Conservation (phyloP, 2,113 vertebrate species). For the Paradisaea rubra region DNA sequence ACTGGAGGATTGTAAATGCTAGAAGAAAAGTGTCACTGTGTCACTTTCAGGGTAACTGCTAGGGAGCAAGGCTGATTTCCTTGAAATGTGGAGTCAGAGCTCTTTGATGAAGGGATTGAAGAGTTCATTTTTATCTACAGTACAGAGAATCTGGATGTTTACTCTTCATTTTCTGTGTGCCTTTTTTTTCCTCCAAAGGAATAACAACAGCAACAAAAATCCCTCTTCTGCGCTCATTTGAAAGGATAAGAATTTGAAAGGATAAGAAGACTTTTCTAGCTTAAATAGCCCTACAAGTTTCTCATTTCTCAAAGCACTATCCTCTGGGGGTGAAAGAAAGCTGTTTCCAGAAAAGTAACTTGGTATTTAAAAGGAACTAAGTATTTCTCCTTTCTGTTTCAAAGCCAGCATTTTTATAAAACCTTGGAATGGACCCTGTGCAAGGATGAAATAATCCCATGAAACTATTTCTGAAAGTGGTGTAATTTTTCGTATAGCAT, state of each 20-base stretch:
- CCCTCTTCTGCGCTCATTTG: not conserved
- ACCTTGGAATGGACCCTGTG: not conserved
- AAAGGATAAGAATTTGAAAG: not conserved
- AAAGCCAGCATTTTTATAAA: not conserved
- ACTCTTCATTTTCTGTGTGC: not conserved
- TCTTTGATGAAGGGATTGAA: not conserved
- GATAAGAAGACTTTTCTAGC: not conserved
- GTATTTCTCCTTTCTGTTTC: not conserved
- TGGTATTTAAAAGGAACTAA: not conserved
- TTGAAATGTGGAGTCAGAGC: not conserved
- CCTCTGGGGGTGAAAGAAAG: not conserved
- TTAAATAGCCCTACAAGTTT: not conserved
- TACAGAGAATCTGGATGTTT: not conserved
- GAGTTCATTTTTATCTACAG: not conserved
- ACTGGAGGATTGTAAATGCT: not conserved
- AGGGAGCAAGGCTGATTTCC: not conserved
- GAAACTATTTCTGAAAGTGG: not conserved
- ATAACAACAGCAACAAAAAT: not conserved
- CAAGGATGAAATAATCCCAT: not conserved
- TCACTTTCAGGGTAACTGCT: not conserved
- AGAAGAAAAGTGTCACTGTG: not conserved
- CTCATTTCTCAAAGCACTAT: not conserved
- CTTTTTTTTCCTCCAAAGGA: not conserved
- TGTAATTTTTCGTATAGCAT: not conserved
- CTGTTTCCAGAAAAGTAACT: not conserved